Evolutionary conservation across 2,888 invertebrate species (phyloP).

Genomic region (Lasioglossum figueresi): DNA sequence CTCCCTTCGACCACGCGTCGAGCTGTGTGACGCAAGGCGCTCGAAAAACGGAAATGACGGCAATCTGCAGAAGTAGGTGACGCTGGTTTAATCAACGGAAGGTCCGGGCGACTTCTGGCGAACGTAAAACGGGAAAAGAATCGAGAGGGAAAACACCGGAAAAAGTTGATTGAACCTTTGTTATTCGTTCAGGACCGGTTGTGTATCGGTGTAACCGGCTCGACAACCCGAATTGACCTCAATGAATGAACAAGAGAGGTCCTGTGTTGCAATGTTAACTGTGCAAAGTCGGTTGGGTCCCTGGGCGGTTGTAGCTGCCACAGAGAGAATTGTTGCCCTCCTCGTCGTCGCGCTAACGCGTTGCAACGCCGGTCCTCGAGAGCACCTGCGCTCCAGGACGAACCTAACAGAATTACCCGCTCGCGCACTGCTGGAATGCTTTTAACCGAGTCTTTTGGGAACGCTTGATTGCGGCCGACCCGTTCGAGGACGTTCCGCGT

Average conservation of each 20-base stretch:
- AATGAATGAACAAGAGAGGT: slow-evolving; percentile 2
- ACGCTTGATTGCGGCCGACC: neutral
- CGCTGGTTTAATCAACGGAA: slow-evolving; percentile 42
- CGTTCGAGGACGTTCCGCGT: neutral
- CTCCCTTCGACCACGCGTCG: slow-evolving; percentile 29
- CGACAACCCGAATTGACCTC: neutral
- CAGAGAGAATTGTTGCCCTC: slow-evolving; percentile 15
- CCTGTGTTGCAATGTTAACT: neutral
- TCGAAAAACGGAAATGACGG: slow-evolving; percentile 58
- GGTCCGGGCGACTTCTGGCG: neutral
- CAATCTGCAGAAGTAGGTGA: slow-evolving; percentile 44
- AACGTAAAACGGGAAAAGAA: neutral
- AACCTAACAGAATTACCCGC: slow-evolving; percentile 5
- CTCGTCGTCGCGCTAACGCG: slow-evolving; percentile 10
- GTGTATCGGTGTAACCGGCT: neutral
- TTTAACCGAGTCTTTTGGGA: slow-evolving; percentile 27
- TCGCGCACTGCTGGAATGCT: neutral
- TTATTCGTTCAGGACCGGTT: neutral
- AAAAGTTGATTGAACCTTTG: neutral
- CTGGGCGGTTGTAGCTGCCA: slow-evolving; percentile 1
- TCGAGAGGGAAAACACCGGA: neutral
- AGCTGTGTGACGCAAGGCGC: slow-evolving; percentile 52
- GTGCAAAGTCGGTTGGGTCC: neutral
- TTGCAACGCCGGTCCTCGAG: neutral
- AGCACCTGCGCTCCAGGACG: slow-evolving; percentile 8